Evolutionary conservation across 1,140 invertebrate species (phyloP), one percentile per base, ranked within the genome.

Genomic region (Seison nebaliae): DNA sequence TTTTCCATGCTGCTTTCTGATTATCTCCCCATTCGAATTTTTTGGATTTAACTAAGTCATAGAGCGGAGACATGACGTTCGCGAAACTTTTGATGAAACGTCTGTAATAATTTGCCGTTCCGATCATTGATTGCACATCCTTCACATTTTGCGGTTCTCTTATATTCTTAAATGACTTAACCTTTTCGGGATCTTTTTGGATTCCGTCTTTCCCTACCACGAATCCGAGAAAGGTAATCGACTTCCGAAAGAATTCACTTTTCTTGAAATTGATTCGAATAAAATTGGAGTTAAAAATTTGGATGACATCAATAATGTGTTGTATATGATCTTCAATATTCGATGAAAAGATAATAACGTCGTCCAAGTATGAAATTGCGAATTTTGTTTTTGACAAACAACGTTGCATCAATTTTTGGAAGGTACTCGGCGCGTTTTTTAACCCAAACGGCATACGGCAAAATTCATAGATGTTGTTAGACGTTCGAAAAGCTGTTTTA

Each of bases 51-150:
- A 42, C 43, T 7, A 51, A 38, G n/a, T 30, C 34, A n/a, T 45
- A 16, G 17, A 66, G 43, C 28, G 54, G 46, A 18, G 43, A 39
- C 4, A 53, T 53, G 6, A 52, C 35, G 42, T 49, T 39, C 12
- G 54, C 42, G 42, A 46, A 51, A 44, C 50, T 48, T 38, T 45
- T 51, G 15, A 62, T 47, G 43, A 59, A 60, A 38, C 47, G 44
- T 3, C 50, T 28, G 42, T 54, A 54, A 42, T 56, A 62, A 29
- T 51, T 48, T 30, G 52, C 38, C 14, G 65, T 42, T 1, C 64
- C 63, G 28, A 28, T 12, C 4, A 37, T 21, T 5, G 5, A 3
- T 15, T 37, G 23, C 11, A 37, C 7, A 3, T 28, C 17, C 18
- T 36, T 36, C 6, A 36, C 35, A 11, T 15, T 36, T 28, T 28